Evolutionary conservation across 2,113 vertebrate species (phyloP), one percentile per base, ranked within the genome.

Genomic region (Tachysurus fulvidraco): DNA sequence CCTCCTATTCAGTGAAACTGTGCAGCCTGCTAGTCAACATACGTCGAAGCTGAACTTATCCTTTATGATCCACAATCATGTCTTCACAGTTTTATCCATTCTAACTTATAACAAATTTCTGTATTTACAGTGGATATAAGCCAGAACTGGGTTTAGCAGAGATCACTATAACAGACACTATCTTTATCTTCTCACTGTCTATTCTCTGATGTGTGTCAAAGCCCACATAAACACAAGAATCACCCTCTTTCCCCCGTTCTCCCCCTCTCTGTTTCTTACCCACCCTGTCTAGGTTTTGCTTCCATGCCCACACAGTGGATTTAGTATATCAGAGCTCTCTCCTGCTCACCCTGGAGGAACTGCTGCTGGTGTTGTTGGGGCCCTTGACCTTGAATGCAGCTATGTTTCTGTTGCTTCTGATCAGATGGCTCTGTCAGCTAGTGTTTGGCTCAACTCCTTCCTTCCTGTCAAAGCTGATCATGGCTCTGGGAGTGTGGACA

Each of bases 381-480:
- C 96, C 97, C 91, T 93, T 99, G 93, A 95, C 95, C 93, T 95
- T 98, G 96, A 97, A 97, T 0, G 87, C 91, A 82, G 88, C 91
- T 89, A 92, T 95, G 89, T 93, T 98, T 91, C 93, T 96, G 92
- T 94, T 97, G 95, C 94, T 97, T 94, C 96, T 98, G 95, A 95
- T 97, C 96, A 96, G 96, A 98, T 97, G 97, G 95, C 95, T 95
- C 95, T 99, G 97, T 98, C 97, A 97, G 93, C 95, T 96, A 90
- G 92, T 95, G 93, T 98, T 98, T 97, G 95, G 93, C 93, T 97
- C 96, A 96, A 94, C 96, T 91, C 97, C 96, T 91, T 96, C 96
- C 92, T 95, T 96, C 96, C 96, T 97, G 97, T 99, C 98, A 98
- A 97, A 97, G 94, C 94, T 97, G 94, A 97, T 99, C 96, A 97